Conservation (phyloP, 2,113 vertebrate species). For the Perca schrenkii region DNA sequence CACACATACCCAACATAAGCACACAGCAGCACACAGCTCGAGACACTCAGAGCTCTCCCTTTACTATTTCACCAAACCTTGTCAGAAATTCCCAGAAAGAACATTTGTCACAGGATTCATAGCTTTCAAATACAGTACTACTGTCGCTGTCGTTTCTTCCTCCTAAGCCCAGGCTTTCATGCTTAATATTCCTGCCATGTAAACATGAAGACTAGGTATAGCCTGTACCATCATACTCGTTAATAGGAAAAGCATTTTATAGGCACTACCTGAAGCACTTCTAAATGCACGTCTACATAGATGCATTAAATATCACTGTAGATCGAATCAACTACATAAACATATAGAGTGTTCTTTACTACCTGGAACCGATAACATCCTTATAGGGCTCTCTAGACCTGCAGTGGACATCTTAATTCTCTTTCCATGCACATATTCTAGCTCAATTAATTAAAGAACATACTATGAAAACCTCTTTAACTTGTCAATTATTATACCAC, state of each 20-base stretch:
- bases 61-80: slow-evolving; percentile 21
- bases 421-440: neutral
- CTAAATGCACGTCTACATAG: neutral
- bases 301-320: neutral
- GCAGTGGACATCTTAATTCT: neutral
- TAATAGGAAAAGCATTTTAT: slow-evolving; percentile 12
- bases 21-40: slow-evolving; percentile 21
- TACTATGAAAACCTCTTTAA: neutral
- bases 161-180: slow-evolving; percentile 30
- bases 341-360: neutral
- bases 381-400: neutral
- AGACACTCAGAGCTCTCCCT: slow-evolving; percentile 13
- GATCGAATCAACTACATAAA: slow-evolving; percentile 1
- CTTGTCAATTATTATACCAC: neutral
- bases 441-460: neutral
- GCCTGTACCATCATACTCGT: slow-evolving; percentile 19
- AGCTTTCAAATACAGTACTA: slow-evolving; percentile 51
- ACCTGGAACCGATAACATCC: neutral
- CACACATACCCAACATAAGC: slow-evolving; percentile 22
- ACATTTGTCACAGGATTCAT: slow-evolving; percentile 61
- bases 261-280: neutral
- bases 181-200: slow-evolving; percentile 54
- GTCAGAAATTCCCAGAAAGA: slow-evolving; percentile 48
- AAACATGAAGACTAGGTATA: slow-evolving; percentile 22
- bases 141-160: slow-evolving; percentile 26